Percentiles rank a stretch among this genome's conserved stretches.
Conservation (phyloP, 1,140 invertebrate genomes). For the Drosophila mayri region DNA sequence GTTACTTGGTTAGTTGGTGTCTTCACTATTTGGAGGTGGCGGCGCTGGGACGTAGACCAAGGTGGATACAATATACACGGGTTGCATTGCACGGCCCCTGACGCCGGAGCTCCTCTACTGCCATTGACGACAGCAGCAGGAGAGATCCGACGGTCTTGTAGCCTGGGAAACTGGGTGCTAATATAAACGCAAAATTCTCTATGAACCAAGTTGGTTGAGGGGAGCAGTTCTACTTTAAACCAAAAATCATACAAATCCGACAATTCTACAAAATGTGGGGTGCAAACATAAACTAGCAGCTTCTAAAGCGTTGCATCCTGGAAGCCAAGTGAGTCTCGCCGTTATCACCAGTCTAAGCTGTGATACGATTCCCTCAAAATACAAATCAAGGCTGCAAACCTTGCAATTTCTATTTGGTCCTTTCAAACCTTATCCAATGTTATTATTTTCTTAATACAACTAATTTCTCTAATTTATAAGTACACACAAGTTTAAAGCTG, state of each 20-base stretch:
- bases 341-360: conserved; percentile 22
- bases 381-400: conserved; percentile 39
- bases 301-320: conserved; percentile 53
- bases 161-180: conserved; percentile 76
- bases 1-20: conserved; percentile 20
- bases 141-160: conserved; percentile 49
- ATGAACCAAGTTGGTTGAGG: conserved; percentile 68
- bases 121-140: neutral
- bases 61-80: conserved; percentile 56
- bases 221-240: conserved; percentile 22
- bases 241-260: conserved; percentile 40
- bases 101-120: conserved; percentile 27
- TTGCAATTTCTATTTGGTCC: conserved; percentile 17
- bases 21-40: conserved; percentile 62
- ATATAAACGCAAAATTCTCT: conserved; percentile 81
- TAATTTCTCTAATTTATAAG: conserved; percentile 9
- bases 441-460: neutral
- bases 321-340: conserved; percentile 67
- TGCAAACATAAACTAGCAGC: conserved; percentile 44
- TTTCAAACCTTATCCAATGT: neutral
- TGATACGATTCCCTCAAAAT: conserved; percentile 36
- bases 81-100: conserved; percentile 18
- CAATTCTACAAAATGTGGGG: conserved; percentile 27
- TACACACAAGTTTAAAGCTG: conserved; percentile 10
- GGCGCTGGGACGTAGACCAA: conserved; percentile 62